Evolutionary conservation across 2,113 vertebrate species (phyloP).

Genomic region (Dunckerocampus dactyliophorus): DNA sequence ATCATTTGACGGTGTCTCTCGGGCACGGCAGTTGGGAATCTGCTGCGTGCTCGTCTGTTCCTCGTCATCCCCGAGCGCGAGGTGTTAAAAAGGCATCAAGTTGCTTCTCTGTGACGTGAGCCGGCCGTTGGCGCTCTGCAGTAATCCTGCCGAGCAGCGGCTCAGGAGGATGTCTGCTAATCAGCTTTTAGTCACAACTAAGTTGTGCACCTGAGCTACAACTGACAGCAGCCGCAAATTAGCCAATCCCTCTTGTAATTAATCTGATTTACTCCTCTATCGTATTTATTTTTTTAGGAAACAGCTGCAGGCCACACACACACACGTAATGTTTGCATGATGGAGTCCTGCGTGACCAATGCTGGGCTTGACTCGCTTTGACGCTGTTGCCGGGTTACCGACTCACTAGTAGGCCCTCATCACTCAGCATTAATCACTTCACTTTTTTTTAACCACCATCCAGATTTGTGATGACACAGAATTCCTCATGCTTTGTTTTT

Average conservation of each 20-base stretch:
- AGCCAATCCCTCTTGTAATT: neutral
- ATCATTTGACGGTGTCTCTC: no score
- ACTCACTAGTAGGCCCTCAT: conserved; percentile 1
- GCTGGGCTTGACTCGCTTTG: neutral
- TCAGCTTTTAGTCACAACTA: conserved; percentile 54
- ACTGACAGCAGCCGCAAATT: neutral
- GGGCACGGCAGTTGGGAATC: no score
- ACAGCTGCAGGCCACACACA: neutral
- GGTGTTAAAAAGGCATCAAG: no score
- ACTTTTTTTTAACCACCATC: neutral
- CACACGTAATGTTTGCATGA: neutral
- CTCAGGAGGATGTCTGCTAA: conserved; percentile 58
- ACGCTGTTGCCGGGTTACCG: conserved; percentile 18
- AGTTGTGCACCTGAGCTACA: no score
- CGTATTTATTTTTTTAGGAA: neutral
- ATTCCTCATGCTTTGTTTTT: neutral
- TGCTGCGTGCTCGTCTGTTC: no score
- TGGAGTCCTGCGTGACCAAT: neutral
- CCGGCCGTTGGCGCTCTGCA: conserved; percentile 24
- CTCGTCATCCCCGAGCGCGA: no score
- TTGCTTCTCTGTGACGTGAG: no score
- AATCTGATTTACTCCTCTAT: neutral
- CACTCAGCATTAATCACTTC: conserved; percentile 6
- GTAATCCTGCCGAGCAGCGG: conserved; percentile 60
- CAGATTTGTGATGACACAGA: neutral